Evolutionary conservation across 2,888 invertebrate species (phyloP), one percentile per base, ranked within the genome.

Genomic region (Hybos culiciformis): DNA sequence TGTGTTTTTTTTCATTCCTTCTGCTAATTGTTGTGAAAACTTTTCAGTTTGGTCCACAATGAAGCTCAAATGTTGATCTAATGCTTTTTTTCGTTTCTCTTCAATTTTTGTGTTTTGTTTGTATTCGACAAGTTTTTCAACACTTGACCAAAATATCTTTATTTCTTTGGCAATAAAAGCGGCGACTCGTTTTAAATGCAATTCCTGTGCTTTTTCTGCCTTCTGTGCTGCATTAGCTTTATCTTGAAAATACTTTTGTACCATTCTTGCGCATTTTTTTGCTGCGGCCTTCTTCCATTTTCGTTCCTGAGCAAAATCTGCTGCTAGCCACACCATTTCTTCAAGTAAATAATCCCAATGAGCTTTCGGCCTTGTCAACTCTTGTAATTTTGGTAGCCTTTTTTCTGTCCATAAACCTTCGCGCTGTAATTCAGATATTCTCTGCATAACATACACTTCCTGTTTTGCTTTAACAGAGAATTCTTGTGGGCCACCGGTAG

Each of bases 311-410:
- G 87, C 87, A 69, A 98, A 98, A 69, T 98, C 97, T 31, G 91
- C 86, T 29, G 94, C 90, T 52, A 99, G 72, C 98, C 98, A 98
- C 31, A 85, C 84, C 92, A 96, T 94, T 70, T 98, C 98, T 67
- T 98, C 97, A 33, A 99, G 70, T 50, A 98, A 70, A 67, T 93
- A 97, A 68, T 98, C 98, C 96, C 97, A 97, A 67, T 98, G 97
- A 21, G 90, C 83, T 70, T 96, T 97, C 41, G 79, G 73, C 49
- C 96, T 74, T 47, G 82, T 77, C 53, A 92, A 90, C 68, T 92
- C 92, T 61, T 87, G 81, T 50, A 91, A 79, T 69, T 92, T 92
- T 42, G 93, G 93, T 62, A 94, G 72, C 44, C 93, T 75, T 55
- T 83, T 80, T 64, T 90, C 87, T 41, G 92, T 80, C 97, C 96